Percentiles rank a stretch among this genome's conserved stretches.
Conservation (phyloP, 2,888 invertebrate genomes). For the Sepiola atlantica region DNA sequence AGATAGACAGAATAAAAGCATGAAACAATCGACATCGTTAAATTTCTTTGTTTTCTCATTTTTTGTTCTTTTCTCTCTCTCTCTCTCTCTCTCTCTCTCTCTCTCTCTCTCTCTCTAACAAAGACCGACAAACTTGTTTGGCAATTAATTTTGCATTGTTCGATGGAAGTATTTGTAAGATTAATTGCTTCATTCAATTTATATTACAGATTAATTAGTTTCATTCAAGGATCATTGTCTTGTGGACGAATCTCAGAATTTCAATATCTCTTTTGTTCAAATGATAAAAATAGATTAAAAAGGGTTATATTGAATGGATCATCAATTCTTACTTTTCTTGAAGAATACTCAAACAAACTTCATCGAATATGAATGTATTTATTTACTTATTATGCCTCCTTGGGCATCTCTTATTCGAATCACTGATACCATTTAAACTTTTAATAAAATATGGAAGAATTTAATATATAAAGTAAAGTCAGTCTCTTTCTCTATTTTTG, state of each 20-base stretch:
- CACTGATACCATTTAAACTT: too few relatives aligned
- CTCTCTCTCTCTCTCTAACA: neutral
- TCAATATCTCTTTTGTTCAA: neutral
- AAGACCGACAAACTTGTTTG: neutral
- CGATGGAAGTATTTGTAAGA: neutral
- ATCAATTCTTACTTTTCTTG: neutral
- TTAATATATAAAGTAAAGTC: too few relatives aligned
- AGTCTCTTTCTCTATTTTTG: too few relatives aligned
- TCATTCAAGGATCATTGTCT: neutral
- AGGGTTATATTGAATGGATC: neutral
- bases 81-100: neutral
- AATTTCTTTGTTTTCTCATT: neutral
- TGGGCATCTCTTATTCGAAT: too few relatives aligned
- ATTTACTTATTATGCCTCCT: too few relatives aligned
- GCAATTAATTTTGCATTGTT: conserved; percentile 13
- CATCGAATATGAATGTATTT: neutral
- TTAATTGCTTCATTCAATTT: neutral
- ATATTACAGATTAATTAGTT: neutral
- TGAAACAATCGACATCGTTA: too few relatives aligned
- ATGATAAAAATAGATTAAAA: neutral
- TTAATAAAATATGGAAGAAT: too few relatives aligned
- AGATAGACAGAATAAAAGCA: too few relatives aligned
- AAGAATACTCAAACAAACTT: neutral
- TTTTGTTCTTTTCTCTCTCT: neutral
- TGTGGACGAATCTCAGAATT: neutral